These are phyloP conservation scores for Nannoperca obscura DNA, from an alignment of 2,797 vertebrate species.

Conservation along the genomic window DNA sequence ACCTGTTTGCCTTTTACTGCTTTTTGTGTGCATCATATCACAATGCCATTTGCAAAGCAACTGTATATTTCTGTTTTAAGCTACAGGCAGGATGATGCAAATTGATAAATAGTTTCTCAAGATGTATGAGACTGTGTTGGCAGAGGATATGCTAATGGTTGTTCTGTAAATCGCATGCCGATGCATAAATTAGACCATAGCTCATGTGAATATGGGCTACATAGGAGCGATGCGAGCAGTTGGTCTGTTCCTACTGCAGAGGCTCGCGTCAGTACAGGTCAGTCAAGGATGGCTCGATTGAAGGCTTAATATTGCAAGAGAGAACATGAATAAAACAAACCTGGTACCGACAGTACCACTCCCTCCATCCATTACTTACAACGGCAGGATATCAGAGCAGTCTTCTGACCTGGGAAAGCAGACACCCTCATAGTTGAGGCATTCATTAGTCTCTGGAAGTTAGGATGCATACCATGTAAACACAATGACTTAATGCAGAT, in stretches of 20 bases:
- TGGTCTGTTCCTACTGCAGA: constrained; percentile 61
- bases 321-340: constrained; percentile 82
- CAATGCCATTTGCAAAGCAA: constrained; percentile 11
- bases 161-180: constrained; percentile 55
- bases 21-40: constrained; percentile 23
- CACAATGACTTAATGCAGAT: constrained; percentile 67
- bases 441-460: constrained; percentile 50
- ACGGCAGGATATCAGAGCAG: constrained; percentile 55
- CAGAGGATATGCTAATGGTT: constrained; percentile 66
- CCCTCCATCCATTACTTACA: constrained; percentile 74
- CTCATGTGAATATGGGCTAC: constrained; percentile 47
- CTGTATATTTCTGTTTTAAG: constrained; percentile 9
- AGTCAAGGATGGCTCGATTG: constrained; percentile 80
- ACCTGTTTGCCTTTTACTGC: constrained; percentile 36
- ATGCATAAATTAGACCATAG: constrained; percentile 64
- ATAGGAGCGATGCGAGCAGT: constrained; percentile 29
- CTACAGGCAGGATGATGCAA: constrained; percentile 15
- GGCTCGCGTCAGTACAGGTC: constrained; percentile 65
- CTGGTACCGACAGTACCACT: constrained; percentile 69
- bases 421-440: constrained; percentile 40
- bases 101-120: constrained; percentile 19
- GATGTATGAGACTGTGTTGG: constrained; percentile 34
- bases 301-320: constrained; percentile 81
- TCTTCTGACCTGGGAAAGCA: constrained; percentile 45
- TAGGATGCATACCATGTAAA: constrained; percentile 71